These are phyloP conservation scores for Nothocercus julius DNA, from an alignment of 2,113 vertebrate genomes.

Conservation along the genomic window DNA sequence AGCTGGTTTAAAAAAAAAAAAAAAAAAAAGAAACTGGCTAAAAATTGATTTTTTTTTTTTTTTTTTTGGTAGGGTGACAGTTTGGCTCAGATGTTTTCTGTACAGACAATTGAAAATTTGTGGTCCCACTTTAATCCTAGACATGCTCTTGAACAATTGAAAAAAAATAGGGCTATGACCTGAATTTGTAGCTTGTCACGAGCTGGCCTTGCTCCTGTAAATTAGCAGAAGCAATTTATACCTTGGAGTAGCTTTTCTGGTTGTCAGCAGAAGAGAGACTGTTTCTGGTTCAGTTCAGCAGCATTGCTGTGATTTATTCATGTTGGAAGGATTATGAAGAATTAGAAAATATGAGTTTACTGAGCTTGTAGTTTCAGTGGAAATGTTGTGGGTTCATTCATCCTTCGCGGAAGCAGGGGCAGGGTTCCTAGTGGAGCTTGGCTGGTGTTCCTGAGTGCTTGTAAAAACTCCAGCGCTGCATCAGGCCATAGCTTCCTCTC, in stretches of 20 bases:
- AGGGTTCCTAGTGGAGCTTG: background rate
- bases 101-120: background rate
- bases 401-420: background rate
- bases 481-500: background rate
- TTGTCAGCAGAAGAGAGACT: background rate
- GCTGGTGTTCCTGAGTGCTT: background rate
- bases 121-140: background rate
- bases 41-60: background rate
- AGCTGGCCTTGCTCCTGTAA: background rate
- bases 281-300: background rate
- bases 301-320: background rate
- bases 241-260: background rate
- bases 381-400: background rate
- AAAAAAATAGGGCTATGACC: background rate
- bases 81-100: background rate
- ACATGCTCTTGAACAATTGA: background rate
- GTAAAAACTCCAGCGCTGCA: background rate
- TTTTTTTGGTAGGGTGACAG: background rate
- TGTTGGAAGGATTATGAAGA: background rate
- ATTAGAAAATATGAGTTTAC: background rate
- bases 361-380: background rate
- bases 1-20: background rate
- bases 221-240: background rate
- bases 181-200: background rate
- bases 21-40: no score